These are phyloP conservation scores for Gryllus longicercus DNA, from an alignment of 2,888 invertebrate species.

Conservation along the genomic window DNA sequence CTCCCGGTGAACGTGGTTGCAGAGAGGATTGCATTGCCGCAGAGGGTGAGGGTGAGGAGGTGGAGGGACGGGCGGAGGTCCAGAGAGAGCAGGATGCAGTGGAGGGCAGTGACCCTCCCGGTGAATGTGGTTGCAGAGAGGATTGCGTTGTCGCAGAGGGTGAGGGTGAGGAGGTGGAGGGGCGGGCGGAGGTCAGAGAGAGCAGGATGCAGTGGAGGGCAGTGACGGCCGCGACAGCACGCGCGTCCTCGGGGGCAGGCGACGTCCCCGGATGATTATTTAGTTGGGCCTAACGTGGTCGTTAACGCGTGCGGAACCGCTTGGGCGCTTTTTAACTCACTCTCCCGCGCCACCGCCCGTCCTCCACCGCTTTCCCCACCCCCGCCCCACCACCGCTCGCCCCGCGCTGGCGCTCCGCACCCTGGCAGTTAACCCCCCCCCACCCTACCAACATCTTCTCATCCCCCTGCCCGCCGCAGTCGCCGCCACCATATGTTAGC, in stretches of 20 bases:
- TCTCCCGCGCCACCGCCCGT: not conserved
- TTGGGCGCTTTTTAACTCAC: not conserved
- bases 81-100: not conserved
- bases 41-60: too few relatives aligned
- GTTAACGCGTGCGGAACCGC: not conserved
- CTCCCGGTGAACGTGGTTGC: too few relatives aligned
- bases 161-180: not conserved
- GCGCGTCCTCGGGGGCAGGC: not conserved
- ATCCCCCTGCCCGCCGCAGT: not conserved
- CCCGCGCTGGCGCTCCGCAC: not conserved
- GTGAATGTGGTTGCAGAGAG: not conserved
- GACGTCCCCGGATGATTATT: conserved; percentile 5
- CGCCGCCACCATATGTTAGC: not conserved
- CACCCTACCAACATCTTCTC: too few relatives aligned
- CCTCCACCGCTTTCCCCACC: too few relatives aligned
- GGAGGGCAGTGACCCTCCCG: not conserved
- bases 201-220: not conserved
- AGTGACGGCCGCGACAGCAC: not conserved
- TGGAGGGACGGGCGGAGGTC: not conserved
- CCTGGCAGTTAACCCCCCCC: not conserved
- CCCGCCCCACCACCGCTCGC: not conserved
- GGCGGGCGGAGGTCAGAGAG: not conserved
- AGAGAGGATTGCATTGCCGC: too few relatives aligned
- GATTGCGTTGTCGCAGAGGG: too few relatives aligned
- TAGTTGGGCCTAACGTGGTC: conserved; percentile 1